Conservation (phyloP, 2,113 vertebrate genomes). For the Tauraco erythrolophus region DNA sequence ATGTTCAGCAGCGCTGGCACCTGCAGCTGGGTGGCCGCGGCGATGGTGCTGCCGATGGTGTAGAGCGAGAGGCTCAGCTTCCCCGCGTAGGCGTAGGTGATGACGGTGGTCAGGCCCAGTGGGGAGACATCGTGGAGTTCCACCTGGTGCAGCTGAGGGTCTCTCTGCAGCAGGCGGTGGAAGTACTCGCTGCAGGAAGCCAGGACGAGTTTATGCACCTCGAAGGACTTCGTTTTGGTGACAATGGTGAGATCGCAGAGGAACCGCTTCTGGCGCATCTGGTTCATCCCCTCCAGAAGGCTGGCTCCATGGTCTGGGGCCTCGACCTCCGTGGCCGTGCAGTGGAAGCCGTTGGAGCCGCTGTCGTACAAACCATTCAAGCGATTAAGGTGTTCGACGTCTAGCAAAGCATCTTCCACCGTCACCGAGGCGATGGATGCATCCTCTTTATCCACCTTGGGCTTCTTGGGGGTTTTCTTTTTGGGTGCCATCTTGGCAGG, state of each 20-base stretch:
- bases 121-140: conserved; percentile 81
- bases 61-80: conserved; percentile 86
- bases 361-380: conserved; percentile 77
- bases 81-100: conserved; percentile 85
- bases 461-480: conserved; percentile 78
- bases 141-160: conserved; percentile 79
- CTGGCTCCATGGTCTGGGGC: conserved; percentile 74
- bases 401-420: conserved; percentile 79
- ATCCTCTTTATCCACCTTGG: conserved; percentile 56
- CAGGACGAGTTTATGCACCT: conserved; percentile 85
- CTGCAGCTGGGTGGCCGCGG: conserved; percentile 79
- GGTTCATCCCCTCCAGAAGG: conserved; percentile 83
- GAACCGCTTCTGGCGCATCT: conserved; percentile 83
- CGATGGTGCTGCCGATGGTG: conserved; percentile 85
- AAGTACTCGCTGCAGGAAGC: conserved; percentile 85
- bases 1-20: conserved; percentile 81
- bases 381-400: conserved; percentile 79
- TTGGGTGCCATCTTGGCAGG: conserved; percentile 80
- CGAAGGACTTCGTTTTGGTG: conserved; percentile 85
- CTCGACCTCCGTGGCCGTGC: conserved; percentile 76
- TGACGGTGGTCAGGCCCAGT: conserved; percentile 80
- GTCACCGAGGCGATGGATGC: neutral
- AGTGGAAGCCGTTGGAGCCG: conserved; percentile 59
- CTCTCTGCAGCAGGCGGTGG: conserved; percentile 81
- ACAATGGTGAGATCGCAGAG: conserved; percentile 84